These are phyloP conservation scores for Leptocoma aspasia DNA, from an alignment of 2,113 vertebrate genomes.

Conservation along the genomic window DNA sequence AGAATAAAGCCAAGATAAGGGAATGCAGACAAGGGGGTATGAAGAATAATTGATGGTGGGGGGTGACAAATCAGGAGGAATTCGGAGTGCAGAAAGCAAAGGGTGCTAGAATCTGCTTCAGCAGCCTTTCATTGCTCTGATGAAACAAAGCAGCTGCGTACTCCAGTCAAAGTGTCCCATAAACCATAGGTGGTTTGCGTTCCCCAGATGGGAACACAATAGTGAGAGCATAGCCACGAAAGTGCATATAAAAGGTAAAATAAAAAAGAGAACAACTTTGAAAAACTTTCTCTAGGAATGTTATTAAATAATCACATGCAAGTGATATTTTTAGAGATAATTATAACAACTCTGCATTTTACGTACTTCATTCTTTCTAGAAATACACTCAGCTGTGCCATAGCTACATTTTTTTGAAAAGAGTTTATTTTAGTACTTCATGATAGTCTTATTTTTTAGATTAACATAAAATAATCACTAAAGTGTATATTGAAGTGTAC, in stretches of 20 bases:
- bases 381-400: background rate
- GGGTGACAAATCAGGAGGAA: background rate
- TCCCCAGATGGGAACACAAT: background rate
- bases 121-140: background rate
- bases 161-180: background rate
- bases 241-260: background rate
- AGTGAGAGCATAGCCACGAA: background rate
- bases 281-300: background rate
- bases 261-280: background rate
- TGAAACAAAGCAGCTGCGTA: slow-evolving; percentile 6
- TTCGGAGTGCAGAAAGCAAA: background rate
- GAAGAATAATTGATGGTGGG: background rate
- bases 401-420: background rate
- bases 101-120: background rate
- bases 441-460: background rate
- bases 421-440: background rate
- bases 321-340: background rate
- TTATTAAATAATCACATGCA: background rate
- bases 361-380: background rate
- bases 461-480: background rate
- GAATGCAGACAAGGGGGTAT: background rate
- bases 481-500: background rate
- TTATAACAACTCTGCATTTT: background rate
- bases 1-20: background rate
- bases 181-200: background rate